Evolutionary conservation across 2,888 invertebrate genomes (phyloP), one percentile per base, ranked within the genome.

Genomic region (Gymnosoma rotundatum): DNA sequence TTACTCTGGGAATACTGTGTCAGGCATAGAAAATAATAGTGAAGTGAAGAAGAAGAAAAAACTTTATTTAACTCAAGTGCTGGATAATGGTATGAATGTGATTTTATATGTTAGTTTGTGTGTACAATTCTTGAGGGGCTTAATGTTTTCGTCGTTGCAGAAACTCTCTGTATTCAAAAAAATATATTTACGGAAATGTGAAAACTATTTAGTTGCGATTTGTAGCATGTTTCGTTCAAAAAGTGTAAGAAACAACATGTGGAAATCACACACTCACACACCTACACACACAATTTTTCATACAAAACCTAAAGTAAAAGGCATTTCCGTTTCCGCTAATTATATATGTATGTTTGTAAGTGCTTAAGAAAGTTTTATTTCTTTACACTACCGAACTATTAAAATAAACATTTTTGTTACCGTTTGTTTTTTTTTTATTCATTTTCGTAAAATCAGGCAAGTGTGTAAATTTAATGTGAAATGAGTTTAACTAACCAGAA

Each of bases 251-350:
- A 73, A 63, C 83, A 75, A 25, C 74, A 75, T 79, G 70, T 70
- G 70, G 61, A 38, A 70, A 36, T 2, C 10, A 25, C 14, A 66
- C 21, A 18, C 36, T 9, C 10, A 52, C 12, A 60, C 25, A 45
- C 38, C n/a, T 42, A 67, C 8, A 54, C 61, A 66, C 12, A 18
- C 38, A 42, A 36, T 18, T 18, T 18, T 45, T 56, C 54, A 50
- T n/a, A 48, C 7, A 64, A 58, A 78, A 72, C 67, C 83, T 72
- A 78, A 86, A 86, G 83, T 85, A 87, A 86, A 87, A 88, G 87
- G 87, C 87, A 89, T 88, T 88, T 87, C 87, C 89, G 88, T 87
- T 90, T 89, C 89, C 89, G 89, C 89, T 89, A 90, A 90, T 90
- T 90, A 89, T 85, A 73, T 81, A 54, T 80, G 58, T 90, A 89